Evolutionary conservation across 2,797 vertebrate genomes (phyloP).

Genomic region (Pelodytes ibericus): DNA sequence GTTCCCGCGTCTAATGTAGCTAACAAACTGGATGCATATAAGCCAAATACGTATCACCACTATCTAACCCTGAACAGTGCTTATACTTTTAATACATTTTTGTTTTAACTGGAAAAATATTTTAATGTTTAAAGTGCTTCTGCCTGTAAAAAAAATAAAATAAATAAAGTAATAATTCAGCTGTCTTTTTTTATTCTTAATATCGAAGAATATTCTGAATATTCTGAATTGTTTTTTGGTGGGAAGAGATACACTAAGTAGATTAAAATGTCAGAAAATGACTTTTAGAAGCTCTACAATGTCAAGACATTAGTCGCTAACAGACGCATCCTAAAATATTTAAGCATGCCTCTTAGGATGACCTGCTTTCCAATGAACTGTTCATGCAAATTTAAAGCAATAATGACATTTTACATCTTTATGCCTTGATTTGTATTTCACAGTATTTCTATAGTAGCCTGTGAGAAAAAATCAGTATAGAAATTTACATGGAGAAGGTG

Average conservation of each 20-base stretch:
- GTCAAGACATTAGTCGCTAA: constrained; percentile 3
- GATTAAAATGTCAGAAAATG: constrained; percentile 16
- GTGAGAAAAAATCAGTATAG: too few relatives aligned
- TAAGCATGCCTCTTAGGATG: constrained; percentile 12
- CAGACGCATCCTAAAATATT: constrained; percentile 22
- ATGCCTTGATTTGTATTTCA: constrained; percentile 3
- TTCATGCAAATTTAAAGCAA: constrained; percentile 23
- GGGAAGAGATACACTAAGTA: constrained; percentile 2
- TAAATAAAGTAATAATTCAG: too few relatives aligned
- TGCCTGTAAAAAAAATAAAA: too few relatives aligned
- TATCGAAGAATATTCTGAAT: neutral
- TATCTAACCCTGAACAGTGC: too few relatives aligned
- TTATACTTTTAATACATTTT: neutral
- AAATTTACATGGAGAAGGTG: too few relatives aligned
- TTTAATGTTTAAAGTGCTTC: neutral
- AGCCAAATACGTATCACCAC: too few relatives aligned
- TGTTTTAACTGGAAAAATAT: neutral
- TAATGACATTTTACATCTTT: neutral
- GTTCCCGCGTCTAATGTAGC: too few relatives aligned
- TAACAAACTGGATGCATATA: too few relatives aligned
- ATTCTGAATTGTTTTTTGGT: neutral
- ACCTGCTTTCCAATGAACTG: constrained; percentile 19
- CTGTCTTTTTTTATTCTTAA: neutral
- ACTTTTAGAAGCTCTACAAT: constrained; percentile 19
- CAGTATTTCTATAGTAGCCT: too few relatives aligned